Conservation (phyloP, 2,888 invertebrate genomes). For the Eurytoma californica region DNA sequence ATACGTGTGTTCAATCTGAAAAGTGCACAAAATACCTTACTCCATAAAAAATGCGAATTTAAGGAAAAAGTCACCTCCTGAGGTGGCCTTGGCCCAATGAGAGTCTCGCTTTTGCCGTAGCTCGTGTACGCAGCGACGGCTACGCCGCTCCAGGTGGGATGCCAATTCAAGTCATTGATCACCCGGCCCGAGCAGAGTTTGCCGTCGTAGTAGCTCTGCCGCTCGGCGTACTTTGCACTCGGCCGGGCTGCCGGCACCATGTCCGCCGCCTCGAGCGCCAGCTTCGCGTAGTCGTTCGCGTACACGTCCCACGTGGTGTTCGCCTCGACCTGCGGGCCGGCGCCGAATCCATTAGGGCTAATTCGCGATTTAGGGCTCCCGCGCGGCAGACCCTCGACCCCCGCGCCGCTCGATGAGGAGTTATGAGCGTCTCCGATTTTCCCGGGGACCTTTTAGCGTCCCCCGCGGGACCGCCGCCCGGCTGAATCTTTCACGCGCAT, state of each 20-base stretch:
- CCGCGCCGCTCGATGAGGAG: conserved; percentile 3
- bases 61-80: background rate
- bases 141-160: conserved; percentile 83
- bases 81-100: conserved; percentile 57
- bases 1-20: conserved; percentile 1
- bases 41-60: no score
- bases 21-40: no score
- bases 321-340: conserved; percentile 48
- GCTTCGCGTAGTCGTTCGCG: conserved; percentile 79
- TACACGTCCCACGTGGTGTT: conserved; percentile 78
- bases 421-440: background rate
- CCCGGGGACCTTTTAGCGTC: no score
- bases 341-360: conserved; percentile 17
- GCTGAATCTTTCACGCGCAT: no score
- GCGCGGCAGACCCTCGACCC: background rate
- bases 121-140: conserved; percentile 83
- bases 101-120: conserved; percentile 67
- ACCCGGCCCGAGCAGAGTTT: conserved; percentile 79
- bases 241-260: conserved; percentile 72
- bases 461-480: no score
- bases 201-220: conserved; percentile 68
- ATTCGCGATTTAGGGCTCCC: conserved; percentile 40
- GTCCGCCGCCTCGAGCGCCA: conserved; percentile 72
- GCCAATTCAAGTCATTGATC: conserved; percentile 82
- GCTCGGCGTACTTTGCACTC: conserved; percentile 61